Evolutionary conservation across 2,113 vertebrate species (phyloP), one percentile per base, ranked within the genome.

Genomic region (Lethenteron camtschaticum): DNA sequence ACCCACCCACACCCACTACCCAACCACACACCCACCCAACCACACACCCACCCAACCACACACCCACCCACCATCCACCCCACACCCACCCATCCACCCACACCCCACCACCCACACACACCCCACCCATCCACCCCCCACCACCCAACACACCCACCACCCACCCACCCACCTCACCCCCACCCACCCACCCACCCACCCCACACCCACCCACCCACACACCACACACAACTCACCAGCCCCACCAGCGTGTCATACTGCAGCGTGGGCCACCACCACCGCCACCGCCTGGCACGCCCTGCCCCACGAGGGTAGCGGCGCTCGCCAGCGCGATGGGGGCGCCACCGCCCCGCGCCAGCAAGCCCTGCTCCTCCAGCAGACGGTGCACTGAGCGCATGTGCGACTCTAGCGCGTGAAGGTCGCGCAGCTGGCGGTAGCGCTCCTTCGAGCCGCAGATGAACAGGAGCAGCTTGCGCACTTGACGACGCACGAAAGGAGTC

Each of bases 361-460:
- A 90, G 57, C 94, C 94, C 72, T 99, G 94, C 58, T 99, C 91
- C 74, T 99, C 94, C 69, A 99, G 77, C 9, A 97, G 85, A 75
- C 89, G 94, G 76, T 95, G 96, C 80, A 99, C 92, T 57, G 86
- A 89, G 1, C 90, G 79, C 58, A 96, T 82, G 0, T 99, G 94
- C 2, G 92, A 95, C 75, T 99, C 94, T 12, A 99, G 77, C 0
- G 90, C 96, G 81, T 99, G 94, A 68, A 99, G 81, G 76, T 99
- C 94, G 8, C 94, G 79, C 69, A 97, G 86, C 76, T 99, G 94
- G 2, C 94, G 85, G 76, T 99, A 99, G 56, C 96, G 96, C 75
- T 99, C 94, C 77, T 99, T 99, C 1, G 94, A 97, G 41, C 94
- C 94, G 3, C 94, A 99, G 81, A 99, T 99, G 72, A 99, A 99